Percentiles rank a stretch among this genome's conserved stretches.
These are phyloP conservation scores for Bactericera cockerelli DNA, from an alignment of 1,140 invertebrate genomes.

Conservation along the genomic window DNA sequence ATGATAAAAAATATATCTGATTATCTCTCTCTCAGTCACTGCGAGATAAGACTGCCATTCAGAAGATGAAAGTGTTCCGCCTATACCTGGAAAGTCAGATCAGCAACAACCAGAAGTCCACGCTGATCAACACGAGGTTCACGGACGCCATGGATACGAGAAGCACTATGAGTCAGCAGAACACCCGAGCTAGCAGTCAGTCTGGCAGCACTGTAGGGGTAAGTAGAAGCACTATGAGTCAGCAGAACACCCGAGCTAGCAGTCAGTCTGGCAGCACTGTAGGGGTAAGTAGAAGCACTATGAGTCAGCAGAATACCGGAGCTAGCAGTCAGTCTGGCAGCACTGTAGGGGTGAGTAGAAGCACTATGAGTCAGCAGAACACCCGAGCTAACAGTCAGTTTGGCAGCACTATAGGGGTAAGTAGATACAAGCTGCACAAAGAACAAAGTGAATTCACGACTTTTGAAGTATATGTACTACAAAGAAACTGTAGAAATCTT, in stretches of 20 bases:
- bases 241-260: background rate
- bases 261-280: background rate
- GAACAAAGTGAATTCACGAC: background rate
- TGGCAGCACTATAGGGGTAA: background rate
- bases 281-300: background rate
- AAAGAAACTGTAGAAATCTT: background rate
- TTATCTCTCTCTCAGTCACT: no score
- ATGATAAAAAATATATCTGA: no score
- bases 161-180: background rate
- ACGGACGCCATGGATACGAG: background rate
- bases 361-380: background rate
- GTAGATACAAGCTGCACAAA: background rate
- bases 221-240: background rate
- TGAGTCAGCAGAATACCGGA: background rate
- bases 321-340: background rate
- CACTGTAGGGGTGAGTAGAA: background rate
- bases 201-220: background rate
- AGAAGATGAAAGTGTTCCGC: slow-evolving; percentile 4
- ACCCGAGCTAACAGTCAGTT: background rate
- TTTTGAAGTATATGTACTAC: background rate
- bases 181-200: background rate
- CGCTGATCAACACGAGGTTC: background rate
- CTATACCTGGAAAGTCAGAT: background rate
- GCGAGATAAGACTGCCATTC: background rate
- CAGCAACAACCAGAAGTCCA: background rate